These are phyloP conservation scores for Paramormyrops kingsleyae DNA, from an alignment of 2,113 vertebrate genomes.

Conservation along the genomic window DNA sequence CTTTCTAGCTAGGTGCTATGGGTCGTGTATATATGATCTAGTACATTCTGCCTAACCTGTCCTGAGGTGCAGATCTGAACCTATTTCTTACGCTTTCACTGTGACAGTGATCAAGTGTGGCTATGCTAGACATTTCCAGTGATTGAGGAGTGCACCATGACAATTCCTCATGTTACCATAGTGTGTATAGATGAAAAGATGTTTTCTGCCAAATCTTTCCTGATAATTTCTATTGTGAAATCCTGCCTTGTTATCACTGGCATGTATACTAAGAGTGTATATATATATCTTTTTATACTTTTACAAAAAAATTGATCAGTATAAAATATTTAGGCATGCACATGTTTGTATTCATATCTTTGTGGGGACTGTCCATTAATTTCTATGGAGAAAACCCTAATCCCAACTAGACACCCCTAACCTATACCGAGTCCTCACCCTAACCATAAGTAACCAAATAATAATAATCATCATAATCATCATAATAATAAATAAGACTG, in stretches of 20 bases:
- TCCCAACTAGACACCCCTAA: background rate
- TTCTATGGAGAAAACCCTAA: background rate
- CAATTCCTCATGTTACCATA: slow-evolving; percentile 63
- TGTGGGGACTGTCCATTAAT: background rate
- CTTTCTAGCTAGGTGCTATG: background rate
- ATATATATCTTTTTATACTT: background rate
- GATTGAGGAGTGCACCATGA: slow-evolving; percentile 57
- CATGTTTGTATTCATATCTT: background rate
- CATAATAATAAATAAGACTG: background rate
- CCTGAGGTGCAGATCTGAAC: background rate
- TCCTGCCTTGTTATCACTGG: slow-evolving; percentile 31
- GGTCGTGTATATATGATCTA: background rate
- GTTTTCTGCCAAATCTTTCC: slow-evolving; percentile 52
- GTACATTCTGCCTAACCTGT: background rate
- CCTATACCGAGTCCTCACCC: background rate
- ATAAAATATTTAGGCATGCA: background rate
- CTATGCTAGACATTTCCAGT: slow-evolving; percentile 56
- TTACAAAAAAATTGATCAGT: background rate
- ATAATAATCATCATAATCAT: too few relatives aligned
- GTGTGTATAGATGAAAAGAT: slow-evolving; percentile 55
- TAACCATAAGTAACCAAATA: background rate
- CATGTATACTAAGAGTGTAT: slow-evolving; percentile 9
- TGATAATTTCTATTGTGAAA: slow-evolving; percentile 40
- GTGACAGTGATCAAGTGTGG: slow-evolving; percentile 63
- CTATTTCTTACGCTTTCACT: slow-evolving; percentile 49